A percentile compares a stretch with the other conserved stretches of the same genome.
Evolutionary conservation across 2,113 vertebrate species (phyloP).

Genomic region (Ancistrus triradiatus): DNA sequence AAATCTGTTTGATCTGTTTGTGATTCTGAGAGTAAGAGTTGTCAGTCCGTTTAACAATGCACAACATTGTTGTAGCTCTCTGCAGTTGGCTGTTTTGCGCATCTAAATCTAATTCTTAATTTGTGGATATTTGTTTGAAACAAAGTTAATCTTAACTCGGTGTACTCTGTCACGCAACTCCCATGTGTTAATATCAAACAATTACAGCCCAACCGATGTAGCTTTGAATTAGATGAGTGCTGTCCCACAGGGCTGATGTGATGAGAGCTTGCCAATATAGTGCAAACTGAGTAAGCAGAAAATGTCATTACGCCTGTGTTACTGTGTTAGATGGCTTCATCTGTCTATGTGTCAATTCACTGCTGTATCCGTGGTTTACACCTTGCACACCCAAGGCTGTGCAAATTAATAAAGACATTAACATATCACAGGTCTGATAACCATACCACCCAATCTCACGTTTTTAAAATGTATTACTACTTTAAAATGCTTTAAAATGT

Average conservation of each 20-base stretch:
- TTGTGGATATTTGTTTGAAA: constrained; percentile 31
- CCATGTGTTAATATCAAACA: constrained; percentile 20
- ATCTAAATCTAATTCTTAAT: constrained; percentile 27
- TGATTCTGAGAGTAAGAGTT: neutral
- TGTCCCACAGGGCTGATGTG: constrained; percentile 35
- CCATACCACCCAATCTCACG: too few relatives aligned
- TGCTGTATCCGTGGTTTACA: constrained; percentile 1
- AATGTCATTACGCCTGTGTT: constrained; percentile 25
- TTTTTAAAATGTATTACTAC: too few relatives aligned
- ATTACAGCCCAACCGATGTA: constrained; percentile 20
- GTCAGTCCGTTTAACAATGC: neutral
- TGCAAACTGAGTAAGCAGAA: constrained; percentile 35
- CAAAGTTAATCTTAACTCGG: constrained; percentile 28
- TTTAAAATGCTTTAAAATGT: too few relatives aligned
- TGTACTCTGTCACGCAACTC: constrained; percentile 20
- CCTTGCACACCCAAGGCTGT: neutral
- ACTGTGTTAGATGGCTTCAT: constrained; percentile 32
- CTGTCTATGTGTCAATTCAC: constrained; percentile 13
- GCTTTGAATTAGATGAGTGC: constrained; percentile 20
- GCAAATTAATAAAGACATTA: too few relatives aligned
- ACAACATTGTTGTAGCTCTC: neutral
- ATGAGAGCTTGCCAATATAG: constrained; percentile 35
- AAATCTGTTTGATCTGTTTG: neutral
- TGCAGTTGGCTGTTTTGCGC: neutral
- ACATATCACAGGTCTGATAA: too few relatives aligned